Evolutionary conservation across 1,140 invertebrate genomes (phyloP), one percentile per base, ranked within the genome.

Genomic region (Pogonognathellus flavescens): DNA sequence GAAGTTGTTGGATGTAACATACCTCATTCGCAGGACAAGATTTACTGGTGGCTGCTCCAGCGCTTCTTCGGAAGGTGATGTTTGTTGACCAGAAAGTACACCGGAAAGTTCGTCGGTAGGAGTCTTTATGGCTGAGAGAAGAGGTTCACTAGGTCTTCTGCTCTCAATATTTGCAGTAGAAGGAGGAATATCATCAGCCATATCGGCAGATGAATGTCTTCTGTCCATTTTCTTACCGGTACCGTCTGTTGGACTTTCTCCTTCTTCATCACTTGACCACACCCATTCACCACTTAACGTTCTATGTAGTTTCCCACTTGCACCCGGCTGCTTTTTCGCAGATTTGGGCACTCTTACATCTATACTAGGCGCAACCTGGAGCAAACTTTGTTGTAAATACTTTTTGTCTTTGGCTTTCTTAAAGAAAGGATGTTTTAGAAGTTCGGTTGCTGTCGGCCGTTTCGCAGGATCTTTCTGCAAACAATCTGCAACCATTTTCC

Each of bases 361-460:
- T 55, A 88, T 57, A 90, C 93, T 97, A 87, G 94, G 96, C 14
- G 96, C 96, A 89, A 94, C 95, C 13, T 95, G 93, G 25, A 99
- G 94, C 85, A 99, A 91, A 0, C 96, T 97, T 90, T 97, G 95
- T 88, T 97, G 95, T 0, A 99, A 92, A 91, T 97, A 99, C 89
- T 96, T 96, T 88, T 96, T 96, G 90, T 99, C 98, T 92, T 99
- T 99, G 6, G 97, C 96, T 92, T 99, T 99, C 90, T 98, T 99
- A 91, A 99, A 99, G 92, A 99, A 99, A 7, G 97, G 96, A 92
- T 99, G 97, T 91, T 99, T 99, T 11, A 99, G 91, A 53, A 99
- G 92, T 92, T 99, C 98, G n/a, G 96, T 96, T 49, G 99, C 98
- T 11, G 98, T 97, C 14, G 84, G 93, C 92, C 97, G 93, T 91